Evolutionary conservation across 2,888 invertebrate genomes (phyloP), one percentile per base, ranked within the genome.

Genomic region (Phalera bucephala): DNA sequence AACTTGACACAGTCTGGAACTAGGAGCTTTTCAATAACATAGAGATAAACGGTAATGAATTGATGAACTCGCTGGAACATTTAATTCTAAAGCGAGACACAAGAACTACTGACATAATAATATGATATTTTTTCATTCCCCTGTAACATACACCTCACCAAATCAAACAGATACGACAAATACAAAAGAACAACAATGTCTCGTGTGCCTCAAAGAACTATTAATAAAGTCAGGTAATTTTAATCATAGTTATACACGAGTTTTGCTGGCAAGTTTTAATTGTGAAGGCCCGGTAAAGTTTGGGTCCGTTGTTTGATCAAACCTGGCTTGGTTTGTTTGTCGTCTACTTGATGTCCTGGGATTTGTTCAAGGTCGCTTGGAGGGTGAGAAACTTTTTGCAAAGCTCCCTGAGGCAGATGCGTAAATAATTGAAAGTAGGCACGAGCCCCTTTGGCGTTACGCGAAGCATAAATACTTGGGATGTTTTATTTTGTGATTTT

Each of bases 261-360:
- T 19, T 38, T 14, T 50, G 33, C 26, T 21, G 10, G 17, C 30
- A 45, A 48, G 41, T 51, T 53, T 42, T 47, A 31, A 47, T 45
- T 47, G 32, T 31, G 17, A 41, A 12, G 20, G 31, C 35, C 32
- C 40, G 20, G 33, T 14, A 38, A 34, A 25, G 22, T 36, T 8
- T 36, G 21, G 25, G 30, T 33, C 40, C n/a, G n/a, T 10, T 45
- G 27, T 43, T 43, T 37, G 19, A 22, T 33, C 13, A 31, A 33
- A 35, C 31, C 12, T 31, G 22, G 15, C 12, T 34, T 37, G 36
- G 50, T 40, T 35, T 45, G 36, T 54, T 50, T 48, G 28, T 28
- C 34, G 21, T 40, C 31, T 36, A 21, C 22, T 30, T 27, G 19
- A 23, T 31, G 15, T n/a, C n/a, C n/a, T n/a, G n/a, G n/a, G n/a